These are phyloP conservation scores for Criorhina ranunculi DNA, from an alignment of 2,888 invertebrate genomes.

Conservation along the genomic window DNA sequence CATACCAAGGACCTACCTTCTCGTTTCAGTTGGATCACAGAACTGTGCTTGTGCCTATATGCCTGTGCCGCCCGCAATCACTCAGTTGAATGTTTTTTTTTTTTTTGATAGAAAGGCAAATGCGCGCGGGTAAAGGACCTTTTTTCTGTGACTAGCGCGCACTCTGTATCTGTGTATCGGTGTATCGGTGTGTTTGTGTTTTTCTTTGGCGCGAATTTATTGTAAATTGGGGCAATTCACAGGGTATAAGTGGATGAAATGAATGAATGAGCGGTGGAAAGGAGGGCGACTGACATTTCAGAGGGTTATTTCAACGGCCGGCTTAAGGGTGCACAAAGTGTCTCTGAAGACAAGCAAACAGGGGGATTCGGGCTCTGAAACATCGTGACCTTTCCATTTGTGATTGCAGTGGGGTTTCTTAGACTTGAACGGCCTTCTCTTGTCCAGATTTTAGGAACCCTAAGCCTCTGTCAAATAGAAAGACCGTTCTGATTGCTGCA, in stretches of 20 bases:
- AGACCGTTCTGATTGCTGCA: too few species aligned
- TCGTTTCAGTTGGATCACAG: too few species aligned
- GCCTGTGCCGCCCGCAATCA: conserved; percentile 61
- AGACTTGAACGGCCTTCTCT: too few species aligned
- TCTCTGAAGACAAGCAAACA: too few species aligned
- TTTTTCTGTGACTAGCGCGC: conserved; percentile 32
- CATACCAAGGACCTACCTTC: conserved; percentile 15
- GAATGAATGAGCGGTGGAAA: conserved; percentile 56
- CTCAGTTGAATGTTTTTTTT: conserved; percentile 75
- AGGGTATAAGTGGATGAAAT: conserved; percentile 71
- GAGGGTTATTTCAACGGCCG: conserved; percentile 38
- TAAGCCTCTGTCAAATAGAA: too few species aligned
- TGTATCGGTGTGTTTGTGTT: conserved; percentile 33
- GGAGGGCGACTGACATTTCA: conserved; percentile 33
- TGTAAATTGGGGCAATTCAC: conserved; percentile 73
- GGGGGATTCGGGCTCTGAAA: too few species aligned
- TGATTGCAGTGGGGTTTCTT: too few species aligned
- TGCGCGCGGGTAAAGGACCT: conserved; percentile 70
- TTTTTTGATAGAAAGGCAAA: conserved; percentile 75
- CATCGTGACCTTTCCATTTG: too few species aligned
- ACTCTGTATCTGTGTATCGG: background rate
- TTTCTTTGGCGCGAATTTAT: conserved; percentile 69
- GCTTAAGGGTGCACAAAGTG: conserved; percentile 1
- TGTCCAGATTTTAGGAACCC: too few species aligned
- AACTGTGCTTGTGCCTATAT: too few species aligned